Base-by-base conservation (phyloP, 2,797 vertebrate species). In the Acanthurus lineatus region DNA sequence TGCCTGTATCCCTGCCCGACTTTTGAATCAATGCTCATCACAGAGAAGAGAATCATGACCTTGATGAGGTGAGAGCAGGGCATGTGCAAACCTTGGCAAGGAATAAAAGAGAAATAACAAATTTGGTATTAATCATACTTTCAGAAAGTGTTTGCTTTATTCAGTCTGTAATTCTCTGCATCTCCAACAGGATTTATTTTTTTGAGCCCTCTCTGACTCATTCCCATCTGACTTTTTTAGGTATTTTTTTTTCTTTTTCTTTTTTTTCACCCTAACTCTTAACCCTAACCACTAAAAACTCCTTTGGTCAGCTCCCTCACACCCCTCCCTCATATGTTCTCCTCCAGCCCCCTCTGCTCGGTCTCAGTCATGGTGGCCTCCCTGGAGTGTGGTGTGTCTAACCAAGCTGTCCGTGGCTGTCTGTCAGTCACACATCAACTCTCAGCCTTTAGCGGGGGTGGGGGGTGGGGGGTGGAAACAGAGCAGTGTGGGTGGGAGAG, bases 401-500 rank as follows among this genome's bases (percentile, higher is more conserved):
- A 91, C 90, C 88, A 75, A 86, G 88, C 92, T 93, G 91, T 92
- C 91, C 82, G n/a, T 68, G 79, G 85, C 93, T 91, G 92, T 89
- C 92, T 76, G 86, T 94, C 93, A 93, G 87, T 92, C 91, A 88
- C 88, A 88, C 79, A 74, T 93, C 93, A 92, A 83, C 88, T 86
- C 82, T 69, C 54, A 77, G 86, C 82, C 88, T 81, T 86, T 35
- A 56, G 87, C 86, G 86, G 89, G 73, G 25, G 25, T 25, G 25
- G 25, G 25, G 25, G 25, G 25, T 25, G 25, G 25, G 28, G 3
- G 28, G 28, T 5, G 28, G 28, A 77, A 70, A 76, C 47, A 65
- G 60, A 84, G 80, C 62, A 32, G 68, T 22, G 20, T 47, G 76
- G 83, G 65, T 51, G 64, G 77, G 74, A 54, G 65, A 67, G 59